Conservation (phyloP, 2,888 invertebrate genomes). For the Brachyptera putata region DNA sequence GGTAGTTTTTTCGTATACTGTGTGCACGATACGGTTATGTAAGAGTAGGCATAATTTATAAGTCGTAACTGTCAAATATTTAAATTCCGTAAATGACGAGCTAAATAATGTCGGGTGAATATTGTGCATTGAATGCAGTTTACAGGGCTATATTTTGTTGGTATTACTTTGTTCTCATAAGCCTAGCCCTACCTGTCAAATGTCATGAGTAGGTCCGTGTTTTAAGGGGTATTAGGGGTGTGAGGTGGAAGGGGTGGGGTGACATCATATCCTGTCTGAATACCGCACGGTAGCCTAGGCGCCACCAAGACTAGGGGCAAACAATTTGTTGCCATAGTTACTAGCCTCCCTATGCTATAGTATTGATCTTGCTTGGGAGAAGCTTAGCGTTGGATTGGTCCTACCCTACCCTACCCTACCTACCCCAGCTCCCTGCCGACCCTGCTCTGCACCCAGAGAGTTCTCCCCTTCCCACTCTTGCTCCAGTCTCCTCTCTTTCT, state of each 20-base stretch:
- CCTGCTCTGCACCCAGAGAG: neutral
- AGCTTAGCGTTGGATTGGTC: slow-evolving; percentile 23
- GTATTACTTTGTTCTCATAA: too few relatives aligned
- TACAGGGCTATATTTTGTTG: too few relatives aligned
- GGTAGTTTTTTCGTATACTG: too few relatives aligned
- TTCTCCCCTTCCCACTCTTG: neutral
- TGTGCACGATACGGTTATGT: too few relatives aligned
- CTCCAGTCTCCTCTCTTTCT: slow-evolving; percentile 7
- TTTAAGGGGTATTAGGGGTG: neutral
- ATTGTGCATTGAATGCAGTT: too few relatives aligned
- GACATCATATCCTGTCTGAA: slow-evolving; percentile 28
- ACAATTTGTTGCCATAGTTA: slow-evolving; percentile 35
- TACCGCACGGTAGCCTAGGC: slow-evolving; percentile 24
- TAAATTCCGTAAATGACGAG: too few relatives aligned
- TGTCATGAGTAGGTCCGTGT: too few relatives aligned
- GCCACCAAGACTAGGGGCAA: slow-evolving; percentile 31
- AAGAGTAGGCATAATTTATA: too few relatives aligned
- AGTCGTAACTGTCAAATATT: too few relatives aligned
- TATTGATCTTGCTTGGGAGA: slow-evolving; percentile 42
- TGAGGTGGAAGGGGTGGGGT: slow-evolving; percentile 14
- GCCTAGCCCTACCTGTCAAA: too few relatives aligned
- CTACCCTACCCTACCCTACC: slow-evolving; percentile 26
- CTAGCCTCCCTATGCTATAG: slow-evolving; percentile 25
- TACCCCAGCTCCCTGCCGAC: slow-evolving; percentile 18
- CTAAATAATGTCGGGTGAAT: too few relatives aligned